Conservation (phyloP, 2,797 vertebrate species). For the Lepilemur ruficaudatus region DNA sequence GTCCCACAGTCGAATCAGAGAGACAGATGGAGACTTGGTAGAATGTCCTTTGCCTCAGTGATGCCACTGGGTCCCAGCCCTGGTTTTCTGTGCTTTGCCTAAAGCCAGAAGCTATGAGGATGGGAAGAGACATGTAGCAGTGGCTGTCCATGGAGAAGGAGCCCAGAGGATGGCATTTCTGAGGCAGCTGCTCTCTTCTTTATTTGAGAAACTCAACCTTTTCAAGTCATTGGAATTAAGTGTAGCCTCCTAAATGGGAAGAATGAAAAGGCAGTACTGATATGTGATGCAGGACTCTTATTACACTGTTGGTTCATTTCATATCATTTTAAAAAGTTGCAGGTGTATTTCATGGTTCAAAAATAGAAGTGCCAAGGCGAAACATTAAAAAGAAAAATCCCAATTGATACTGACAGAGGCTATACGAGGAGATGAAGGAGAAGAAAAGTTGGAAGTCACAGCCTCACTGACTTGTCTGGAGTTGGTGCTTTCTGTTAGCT, state of each 20-base stretch:
- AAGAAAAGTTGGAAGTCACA: not conserved
- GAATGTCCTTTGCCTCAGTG: not conserved
- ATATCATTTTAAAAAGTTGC: not conserved
- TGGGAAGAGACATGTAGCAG: fast-evolving
- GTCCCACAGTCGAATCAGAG: not conserved
- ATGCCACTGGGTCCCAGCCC: not conserved
- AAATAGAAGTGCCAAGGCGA: not conserved
- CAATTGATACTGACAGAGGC: too few relatives aligned
- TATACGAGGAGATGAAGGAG: not conserved
- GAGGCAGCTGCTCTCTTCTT: not conserved
- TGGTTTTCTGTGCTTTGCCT: not conserved
- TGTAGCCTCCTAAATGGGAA: not conserved
- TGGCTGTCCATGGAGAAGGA: not conserved
- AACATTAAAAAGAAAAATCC: not conserved
- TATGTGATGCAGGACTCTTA: not conserved
- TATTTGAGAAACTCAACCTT: not conserved
- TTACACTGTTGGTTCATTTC: not conserved
- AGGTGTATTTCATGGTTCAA: not conserved
- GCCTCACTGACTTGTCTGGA: fast-evolving
- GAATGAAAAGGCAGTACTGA: not conserved
- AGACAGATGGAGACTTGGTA: too few relatives aligned
- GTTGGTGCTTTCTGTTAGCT: fast-evolving
- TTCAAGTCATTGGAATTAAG: not conserved
- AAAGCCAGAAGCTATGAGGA: not conserved
- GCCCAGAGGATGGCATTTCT: not conserved